Base-by-base conservation (phyloP, 2,888 invertebrate genomes). In the Electrophaes corylata region DNA sequence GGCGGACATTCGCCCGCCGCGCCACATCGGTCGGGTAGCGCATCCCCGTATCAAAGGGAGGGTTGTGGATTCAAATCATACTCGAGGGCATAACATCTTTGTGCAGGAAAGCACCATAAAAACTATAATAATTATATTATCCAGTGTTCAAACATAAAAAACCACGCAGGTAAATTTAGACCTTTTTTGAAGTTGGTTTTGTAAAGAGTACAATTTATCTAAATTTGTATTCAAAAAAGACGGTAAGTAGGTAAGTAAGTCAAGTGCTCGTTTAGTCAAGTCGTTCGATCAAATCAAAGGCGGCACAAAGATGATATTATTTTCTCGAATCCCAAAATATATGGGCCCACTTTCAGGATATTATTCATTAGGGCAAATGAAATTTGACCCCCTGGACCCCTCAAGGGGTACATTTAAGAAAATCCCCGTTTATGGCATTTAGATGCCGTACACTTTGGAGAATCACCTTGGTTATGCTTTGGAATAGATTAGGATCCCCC, bases 311-410 rank as follows among this genome's bases (percentile, higher is more conserved):
- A 70, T 70, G 71, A 66, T 73, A 69, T 74, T 72, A 66, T 64
- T 84, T 79, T 76, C 73, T 67, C 70, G 80, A 83, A 86, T 86
- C 83, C 82, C 70, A 72, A 84, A 80, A 86, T 86, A 83, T 87
- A 87, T 83, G 84, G 72, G 68, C 72, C 69, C 79, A 79, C 70
- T 84, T 76, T 68, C 66, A 65, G 77, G 79, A 79, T 84, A 88
- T 87, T 86, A 86, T 88, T 84, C 83, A 83, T 84, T 84, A 83
- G 66, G 72, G 77, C 77, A 81, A 82, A 85, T 86, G 79, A 82
- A 86, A 86, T 86, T 83, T 79, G 78, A 81, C 81, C 81, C 75
- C 72, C 56, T 53, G 53, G 58, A 57, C 57, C 57, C 18, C 29
- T 14, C 40, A 40, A 40, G n/a, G 29, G 48, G 52, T 49, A 35